Base-by-base conservation (phyloP, 2,888 invertebrate species). In the Antheraea yamamai region DNA sequence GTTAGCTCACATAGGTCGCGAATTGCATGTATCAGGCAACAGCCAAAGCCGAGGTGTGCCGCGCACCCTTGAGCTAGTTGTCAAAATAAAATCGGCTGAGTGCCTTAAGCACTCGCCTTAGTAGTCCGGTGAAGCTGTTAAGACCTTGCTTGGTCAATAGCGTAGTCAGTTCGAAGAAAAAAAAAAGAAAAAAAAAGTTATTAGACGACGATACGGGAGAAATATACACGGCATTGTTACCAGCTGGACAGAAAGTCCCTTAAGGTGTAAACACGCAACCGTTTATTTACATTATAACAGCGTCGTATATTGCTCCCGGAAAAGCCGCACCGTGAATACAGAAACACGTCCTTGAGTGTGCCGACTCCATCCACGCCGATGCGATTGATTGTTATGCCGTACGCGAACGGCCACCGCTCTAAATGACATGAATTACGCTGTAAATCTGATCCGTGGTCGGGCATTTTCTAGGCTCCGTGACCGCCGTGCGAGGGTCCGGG, bases 261-360 rank as follows among this genome's bases (percentile, higher is more conserved):
- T 70, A 30, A 35, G 66, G 26, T 12, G 66, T 68, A 68, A 68
- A 68, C 66, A 68, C 26, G 1, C 8, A 35, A 39, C 4, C 68
- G 8, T 70, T 39, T 70, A 70, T 70, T 70, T 70, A 70, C 68
- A 70, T 70, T 70, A 70, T 39, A 70, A 70, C 20, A 7, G 70
- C 70, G 70, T 70, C 76, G 78, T 77, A 74, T 79, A 79, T 75
- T 77, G 81, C 77, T 79, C 82, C 82, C 82, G 82, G 81, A 80
- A 82, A 79, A 74, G 26, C 35, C 23, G 23, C 64, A 18, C 0
- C 18, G n/a, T 35, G 79, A 76, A 79, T 79, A 78, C 79, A 23
- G 30, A 76, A 78, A 30, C 35, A 8, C 68, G 78, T 76, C 79
- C 80, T 78, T 78, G 78, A 76, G 58, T 73, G 39, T 10, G 26